Conservation (phyloP, 2,888 invertebrate genomes). For the Heliconius cydno region DNA sequence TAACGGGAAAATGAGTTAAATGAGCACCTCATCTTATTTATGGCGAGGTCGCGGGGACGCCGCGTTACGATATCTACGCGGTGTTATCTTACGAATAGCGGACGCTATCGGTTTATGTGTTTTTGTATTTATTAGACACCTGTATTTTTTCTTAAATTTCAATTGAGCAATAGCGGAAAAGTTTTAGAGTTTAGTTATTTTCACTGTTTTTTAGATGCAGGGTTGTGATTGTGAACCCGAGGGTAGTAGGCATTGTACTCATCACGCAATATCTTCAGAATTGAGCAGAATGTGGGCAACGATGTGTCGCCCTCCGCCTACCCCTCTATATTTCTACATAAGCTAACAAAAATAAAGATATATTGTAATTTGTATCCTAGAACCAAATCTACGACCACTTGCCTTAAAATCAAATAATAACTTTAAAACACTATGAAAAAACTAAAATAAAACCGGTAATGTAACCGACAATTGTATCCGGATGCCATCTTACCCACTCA, state of each 20-base stretch:
- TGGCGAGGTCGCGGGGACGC: conserved; percentile 49
- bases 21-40: conserved; percentile 47
- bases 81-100: conserved; percentile 37
- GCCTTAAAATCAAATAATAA: neutral
- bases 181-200: too few relatives aligned
- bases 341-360: too few relatives aligned
- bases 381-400: neutral
- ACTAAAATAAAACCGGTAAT: conserved; percentile 34
- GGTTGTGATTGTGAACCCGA: neutral
- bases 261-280: too few relatives aligned
- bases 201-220: neutral
- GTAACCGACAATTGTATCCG: conserved; percentile 41
- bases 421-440: neutral
- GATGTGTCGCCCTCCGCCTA: neutral
- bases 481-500: conserved; percentile 29
- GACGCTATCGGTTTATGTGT: conserved; percentile 24
- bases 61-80: conserved; percentile 29
- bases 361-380: neutral
- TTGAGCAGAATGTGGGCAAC: too few relatives aligned
- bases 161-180: neutral
- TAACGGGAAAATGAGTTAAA: conserved; percentile 46
- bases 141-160: neutral
- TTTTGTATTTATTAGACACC: conserved; percentile 15
- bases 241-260: neutral
- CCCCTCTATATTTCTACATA: neutral